Percentiles rank a stretch among this genome's conserved stretches.
Evolutionary conservation across 2,797 vertebrate species (phyloP).

Genomic region (Enteromius treurensis): DNA sequence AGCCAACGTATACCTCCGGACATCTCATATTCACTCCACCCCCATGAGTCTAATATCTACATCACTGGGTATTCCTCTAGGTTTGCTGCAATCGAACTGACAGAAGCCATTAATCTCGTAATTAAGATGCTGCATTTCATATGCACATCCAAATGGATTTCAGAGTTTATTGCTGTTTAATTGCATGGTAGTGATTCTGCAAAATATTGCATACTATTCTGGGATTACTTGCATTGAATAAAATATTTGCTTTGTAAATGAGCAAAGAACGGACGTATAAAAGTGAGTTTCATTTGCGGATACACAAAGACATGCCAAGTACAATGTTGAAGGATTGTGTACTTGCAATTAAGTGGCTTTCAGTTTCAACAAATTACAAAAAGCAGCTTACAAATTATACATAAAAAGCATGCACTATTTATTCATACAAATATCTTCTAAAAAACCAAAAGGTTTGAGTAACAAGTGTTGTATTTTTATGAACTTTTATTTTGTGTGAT

Average conservation of each 20-base stretch:
- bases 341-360: neutral
- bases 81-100: conserved; percentile 1
- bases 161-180: conserved; percentile 46
- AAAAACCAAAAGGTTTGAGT: neutral
- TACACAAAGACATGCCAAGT: neutral
- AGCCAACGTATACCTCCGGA: conserved; percentile 32
- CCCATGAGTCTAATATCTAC: conserved; percentile 17
- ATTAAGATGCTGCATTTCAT: conserved; percentile 42
- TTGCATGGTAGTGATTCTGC: neutral
- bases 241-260: neutral
- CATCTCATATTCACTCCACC: conserved; percentile 23
- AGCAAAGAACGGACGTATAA: neutral
- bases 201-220: neutral
- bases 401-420: neutral
- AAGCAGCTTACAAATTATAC: neutral
- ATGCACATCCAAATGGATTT: conserved; percentile 27
- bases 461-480: neutral
- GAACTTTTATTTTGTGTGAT: neutral
- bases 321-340: neutral
- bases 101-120: conserved; percentile 36
- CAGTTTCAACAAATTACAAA: neutral
- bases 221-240: conserved; percentile 3
- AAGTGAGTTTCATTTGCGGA: neutral
- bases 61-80: neutral
- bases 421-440: neutral